phyloP scores from a whole-genome alignment of 1,140 invertebrate species.

The Acyrthosiphon pisum region DNA sequence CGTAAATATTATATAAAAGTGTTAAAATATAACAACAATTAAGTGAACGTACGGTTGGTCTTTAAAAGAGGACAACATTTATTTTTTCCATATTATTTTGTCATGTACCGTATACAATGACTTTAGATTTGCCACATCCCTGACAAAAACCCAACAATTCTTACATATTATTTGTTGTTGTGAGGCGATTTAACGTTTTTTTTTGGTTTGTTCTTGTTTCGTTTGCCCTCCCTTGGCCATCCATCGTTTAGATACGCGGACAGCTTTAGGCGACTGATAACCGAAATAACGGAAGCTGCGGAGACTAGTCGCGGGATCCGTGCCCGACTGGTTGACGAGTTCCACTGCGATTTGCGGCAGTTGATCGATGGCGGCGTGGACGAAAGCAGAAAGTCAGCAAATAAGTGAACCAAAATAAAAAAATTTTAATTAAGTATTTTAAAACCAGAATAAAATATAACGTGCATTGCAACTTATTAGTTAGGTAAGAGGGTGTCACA shows the following conservation, averaged over 20 bases:
- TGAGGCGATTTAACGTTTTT: background rate
- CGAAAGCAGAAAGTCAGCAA: constrained; percentile 29
- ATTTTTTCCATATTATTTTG: background rate
- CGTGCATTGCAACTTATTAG: no score
- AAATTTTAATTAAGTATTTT: background rate
- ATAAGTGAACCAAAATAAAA: background rate
- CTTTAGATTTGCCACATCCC: background rate
- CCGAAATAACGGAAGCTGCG: constrained; percentile 12
- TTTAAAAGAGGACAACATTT: background rate
- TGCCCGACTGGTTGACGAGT: background rate
- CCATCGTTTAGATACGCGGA: background rate
- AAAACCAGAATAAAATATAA: background rate
- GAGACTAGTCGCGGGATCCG: background rate
- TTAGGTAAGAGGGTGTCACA: no score
- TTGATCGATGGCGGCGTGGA: background rate
- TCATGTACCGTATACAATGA: background rate
- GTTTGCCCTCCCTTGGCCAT: background rate
- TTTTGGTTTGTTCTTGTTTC: background rate
- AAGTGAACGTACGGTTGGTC: background rate
- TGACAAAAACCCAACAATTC: background rate
- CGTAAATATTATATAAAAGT: background rate
- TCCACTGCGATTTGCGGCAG: background rate
- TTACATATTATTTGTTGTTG: background rate
- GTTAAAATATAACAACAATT: background rate
- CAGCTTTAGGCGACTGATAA: background rate